phyloP scores from a whole-genome alignment of 2,113 vertebrate species.

The Ovis aries region ARS-UI_Ramb_v3.0 NC_056063.1:7026001-7026500 shows the following conservation, averaged over 20 bases:
- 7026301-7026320: not conserved
- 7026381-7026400: too few species aligned
- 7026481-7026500: too few species aligned
- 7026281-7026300: not conserved
- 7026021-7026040: not conserved
- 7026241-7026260: not conserved
- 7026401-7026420: too few species aligned
- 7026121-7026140: not conserved
- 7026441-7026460: too few species aligned
- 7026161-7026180: not conserved
- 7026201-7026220: not conserved
- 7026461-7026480: too few species aligned
- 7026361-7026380: too few species aligned
- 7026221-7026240: not conserved
- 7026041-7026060: not conserved
- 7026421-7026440: too few species aligned
- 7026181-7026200: not conserved
- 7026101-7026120: not conserved
- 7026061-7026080: not conserved
- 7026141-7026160: not conserved
- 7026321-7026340: not conserved
- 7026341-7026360: too few species aligned
- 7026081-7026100: not conserved
- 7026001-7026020: not conserved
- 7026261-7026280: not conserved